Conservation (phyloP, 2,888 invertebrate species). For the Augiades crinisus region DNA sequence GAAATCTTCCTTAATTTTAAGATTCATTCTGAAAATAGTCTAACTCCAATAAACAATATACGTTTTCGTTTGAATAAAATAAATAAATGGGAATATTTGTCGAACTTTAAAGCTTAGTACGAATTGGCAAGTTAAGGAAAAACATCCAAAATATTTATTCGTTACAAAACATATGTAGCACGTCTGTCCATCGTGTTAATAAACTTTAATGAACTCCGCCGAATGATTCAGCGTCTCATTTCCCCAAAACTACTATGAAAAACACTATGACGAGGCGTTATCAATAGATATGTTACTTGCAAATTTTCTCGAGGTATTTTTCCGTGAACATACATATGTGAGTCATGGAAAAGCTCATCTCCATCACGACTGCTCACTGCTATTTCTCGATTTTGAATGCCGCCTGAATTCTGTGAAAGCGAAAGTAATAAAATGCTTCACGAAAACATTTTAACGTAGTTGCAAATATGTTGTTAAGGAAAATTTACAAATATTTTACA, state of each 20-base stretch:
- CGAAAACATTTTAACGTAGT: neutral
- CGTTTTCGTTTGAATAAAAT: no score
- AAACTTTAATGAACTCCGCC: slow-evolving; percentile 25
- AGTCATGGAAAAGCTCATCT: slow-evolving; percentile 1
- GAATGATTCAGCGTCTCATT: neutral
- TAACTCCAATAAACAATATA: no score
- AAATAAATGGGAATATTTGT: no score
- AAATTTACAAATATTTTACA: no score
- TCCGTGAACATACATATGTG: slow-evolving; percentile 1
- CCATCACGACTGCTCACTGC: neutral
- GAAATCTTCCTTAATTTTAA: no score
- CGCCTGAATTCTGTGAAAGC: slow-evolving; percentile 2
- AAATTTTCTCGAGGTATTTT: neutral
- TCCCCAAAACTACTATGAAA: neutral
- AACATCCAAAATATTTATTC: slow-evolving; percentile 1
- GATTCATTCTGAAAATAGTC: no score
- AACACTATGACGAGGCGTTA: slow-evolving; percentile 6
- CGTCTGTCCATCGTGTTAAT: slow-evolving; percentile 8
- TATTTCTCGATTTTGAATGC: neutral
- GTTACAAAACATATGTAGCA: neutral
- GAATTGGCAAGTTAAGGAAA: no score
- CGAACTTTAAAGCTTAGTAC: no score
- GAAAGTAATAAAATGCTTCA: neutral
- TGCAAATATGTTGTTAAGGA: slow-evolving; percentile 9
- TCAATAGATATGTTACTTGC: neutral